phyloP scores from a whole-genome alignment of 2,888 invertebrate species.

The Halictus ligatus region DNA sequence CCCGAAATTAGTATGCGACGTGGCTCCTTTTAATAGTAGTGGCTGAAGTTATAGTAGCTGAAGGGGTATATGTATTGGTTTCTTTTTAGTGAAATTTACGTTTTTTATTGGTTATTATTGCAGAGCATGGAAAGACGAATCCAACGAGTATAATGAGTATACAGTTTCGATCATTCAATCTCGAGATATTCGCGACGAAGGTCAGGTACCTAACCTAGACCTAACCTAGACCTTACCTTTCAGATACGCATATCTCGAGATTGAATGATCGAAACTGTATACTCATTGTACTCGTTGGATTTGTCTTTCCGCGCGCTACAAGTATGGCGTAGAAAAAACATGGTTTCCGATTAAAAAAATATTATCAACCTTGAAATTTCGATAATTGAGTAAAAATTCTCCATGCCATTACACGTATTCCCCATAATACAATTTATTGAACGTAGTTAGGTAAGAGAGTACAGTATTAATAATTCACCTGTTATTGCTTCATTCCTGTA shows the following conservation, averaged over 20 bases:
- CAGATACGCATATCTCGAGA: background rate
- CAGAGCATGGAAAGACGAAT: background rate
- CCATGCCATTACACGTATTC: too few relatives aligned
- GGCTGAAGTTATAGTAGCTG: background rate
- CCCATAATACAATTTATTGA: too few relatives aligned
- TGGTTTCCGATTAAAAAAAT: background rate
- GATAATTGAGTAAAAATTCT: too few relatives aligned
- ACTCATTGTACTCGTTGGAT: background rate
- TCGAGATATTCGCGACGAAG: background rate
- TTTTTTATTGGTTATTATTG: background rate
- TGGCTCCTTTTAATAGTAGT: background rate
- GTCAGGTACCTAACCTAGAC: too few relatives aligned
- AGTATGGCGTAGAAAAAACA: background rate
- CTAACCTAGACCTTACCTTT: background rate
- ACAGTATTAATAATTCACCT: too few relatives aligned
- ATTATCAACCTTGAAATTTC: background rate
- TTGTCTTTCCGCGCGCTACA: background rate
- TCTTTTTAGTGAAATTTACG: too few relatives aligned
- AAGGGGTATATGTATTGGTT: background rate
- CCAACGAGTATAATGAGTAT: background rate
- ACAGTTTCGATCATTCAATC: background rate
- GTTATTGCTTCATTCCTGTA: too few relatives aligned
- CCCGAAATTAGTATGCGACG: background rate
- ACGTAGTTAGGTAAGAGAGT: too few relatives aligned
- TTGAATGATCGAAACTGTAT: background rate